Evolutionary conservation across 2,888 invertebrate species (phyloP).

Genomic region (Dryadula phaetusa): DNA sequence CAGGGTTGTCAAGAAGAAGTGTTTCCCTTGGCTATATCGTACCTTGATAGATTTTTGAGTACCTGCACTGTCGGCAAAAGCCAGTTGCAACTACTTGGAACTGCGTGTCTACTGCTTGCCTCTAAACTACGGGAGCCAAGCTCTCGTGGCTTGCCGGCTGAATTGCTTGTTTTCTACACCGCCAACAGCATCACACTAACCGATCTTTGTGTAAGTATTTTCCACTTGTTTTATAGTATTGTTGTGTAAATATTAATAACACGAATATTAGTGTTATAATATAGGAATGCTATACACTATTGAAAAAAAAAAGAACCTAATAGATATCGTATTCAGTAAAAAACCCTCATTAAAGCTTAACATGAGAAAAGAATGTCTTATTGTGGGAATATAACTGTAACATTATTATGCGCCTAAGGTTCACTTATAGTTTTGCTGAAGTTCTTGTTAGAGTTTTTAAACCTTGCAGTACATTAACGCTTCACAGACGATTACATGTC

Average conservation of each 20-base stretch:
- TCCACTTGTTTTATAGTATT: no score
- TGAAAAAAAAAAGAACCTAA: background rate
- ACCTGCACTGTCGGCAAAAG: constrained; percentile 92
- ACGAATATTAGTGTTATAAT: no score
- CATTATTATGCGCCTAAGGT: background rate
- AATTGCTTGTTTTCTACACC: constrained; percentile 95
- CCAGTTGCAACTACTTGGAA: constrained; percentile 95
- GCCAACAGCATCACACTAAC: constrained; percentile 95
- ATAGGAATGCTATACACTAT: background rate
- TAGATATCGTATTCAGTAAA: background rate
- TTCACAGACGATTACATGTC: constrained; percentile 34
- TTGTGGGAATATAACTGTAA: constrained; percentile 2
- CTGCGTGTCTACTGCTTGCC: constrained; percentile 95
- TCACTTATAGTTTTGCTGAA: background rate
- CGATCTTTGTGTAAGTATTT: constrained; percentile 93
- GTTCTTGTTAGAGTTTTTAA: constrained; percentile 16
- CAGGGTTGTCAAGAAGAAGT: constrained; percentile 97
- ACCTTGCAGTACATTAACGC: constrained; percentile 23
- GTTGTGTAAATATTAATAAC: background rate
- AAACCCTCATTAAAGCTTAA: background rate
- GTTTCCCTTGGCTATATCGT: constrained; percentile 95
- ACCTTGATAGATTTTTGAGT: constrained; percentile 96
- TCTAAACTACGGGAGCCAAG: constrained; percentile 96
- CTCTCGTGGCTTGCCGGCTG: constrained; percentile 89
- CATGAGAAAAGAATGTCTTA: background rate